Percentiles rank a stretch among this genome's conserved stretches.
These are phyloP conservation scores for Lamprotornis superbus DNA, from an alignment of 2,113 vertebrate species.

Conservation along the genomic window DNA sequence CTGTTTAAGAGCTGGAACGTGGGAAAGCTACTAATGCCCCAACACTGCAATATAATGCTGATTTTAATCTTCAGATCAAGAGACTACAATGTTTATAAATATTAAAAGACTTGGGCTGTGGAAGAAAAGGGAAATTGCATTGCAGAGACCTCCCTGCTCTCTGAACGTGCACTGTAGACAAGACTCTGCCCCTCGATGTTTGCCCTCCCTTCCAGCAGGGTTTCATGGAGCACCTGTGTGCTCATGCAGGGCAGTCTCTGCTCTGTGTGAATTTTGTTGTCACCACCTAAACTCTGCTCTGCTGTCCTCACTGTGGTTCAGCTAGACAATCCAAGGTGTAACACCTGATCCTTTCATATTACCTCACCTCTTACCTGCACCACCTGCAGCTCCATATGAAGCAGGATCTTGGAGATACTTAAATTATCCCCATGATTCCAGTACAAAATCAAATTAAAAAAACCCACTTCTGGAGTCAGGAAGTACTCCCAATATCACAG, in stretches of 20 bases:
- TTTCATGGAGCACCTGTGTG: background rate
- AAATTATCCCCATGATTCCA: background rate
- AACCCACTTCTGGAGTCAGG: background rate
- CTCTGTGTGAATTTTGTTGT: background rate
- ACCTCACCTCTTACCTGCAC: background rate
- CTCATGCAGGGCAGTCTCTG: background rate
- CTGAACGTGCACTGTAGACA: background rate
- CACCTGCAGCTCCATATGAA: background rate
- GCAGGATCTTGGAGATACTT: background rate
- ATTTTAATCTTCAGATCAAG: background rate
- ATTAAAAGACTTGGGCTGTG: background rate
- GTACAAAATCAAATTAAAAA: background rate
- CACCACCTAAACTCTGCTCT: rapidly evolving
- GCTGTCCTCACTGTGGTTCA: background rate
- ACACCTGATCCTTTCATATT: rapidly evolving
- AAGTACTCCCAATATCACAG: background rate
- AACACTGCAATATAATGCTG: background rate
- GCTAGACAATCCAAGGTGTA: rapidly evolving
- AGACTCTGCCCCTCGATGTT: rapidly evolving
- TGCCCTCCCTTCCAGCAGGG: background rate
- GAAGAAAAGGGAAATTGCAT: background rate
- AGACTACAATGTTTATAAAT: background rate
- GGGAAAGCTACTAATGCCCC: background rate
- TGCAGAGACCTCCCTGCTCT: background rate
- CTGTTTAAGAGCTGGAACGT: background rate